phyloP scores from a whole-genome alignment of 2,113 vertebrate genomes.

The Rhegmatorhina hoffmannsi region DNA sequence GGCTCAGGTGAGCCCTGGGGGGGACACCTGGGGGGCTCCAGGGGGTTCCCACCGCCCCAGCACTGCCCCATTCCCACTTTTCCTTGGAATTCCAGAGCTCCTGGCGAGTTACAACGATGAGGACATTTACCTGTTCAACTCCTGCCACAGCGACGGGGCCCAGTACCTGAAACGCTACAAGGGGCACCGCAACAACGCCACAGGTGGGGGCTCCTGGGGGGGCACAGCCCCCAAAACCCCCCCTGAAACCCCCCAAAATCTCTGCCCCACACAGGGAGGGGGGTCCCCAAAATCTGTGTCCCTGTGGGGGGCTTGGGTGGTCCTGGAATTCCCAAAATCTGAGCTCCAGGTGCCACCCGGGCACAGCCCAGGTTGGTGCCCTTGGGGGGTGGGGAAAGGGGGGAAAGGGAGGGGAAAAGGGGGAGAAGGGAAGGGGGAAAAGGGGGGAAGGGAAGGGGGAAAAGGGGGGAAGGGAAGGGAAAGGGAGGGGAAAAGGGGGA shows the following conservation, averaged over 20 bases:
- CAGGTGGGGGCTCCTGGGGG: too few species aligned
- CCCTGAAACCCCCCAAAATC: too few species aligned
- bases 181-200: constrained; percentile 94
- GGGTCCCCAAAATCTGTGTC: not conserved
- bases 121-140: constrained; percentile 95
- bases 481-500: too few species aligned
- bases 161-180: constrained; percentile 91
- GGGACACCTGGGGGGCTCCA: not conserved
- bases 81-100: constrained; percentile 78
- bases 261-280: too few species aligned
- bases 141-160: constrained; percentile 91
- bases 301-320: too few species aligned
- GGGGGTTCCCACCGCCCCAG: not conserved
- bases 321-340: not conserved
- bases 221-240: too few species aligned
- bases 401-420: too few species aligned
- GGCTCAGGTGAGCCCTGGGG: constrained; percentile 82
- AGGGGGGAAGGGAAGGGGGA: too few species aligned
- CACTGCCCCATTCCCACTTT: not conserved
- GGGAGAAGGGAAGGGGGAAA: too few species aligned
- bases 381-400: too few species aligned
- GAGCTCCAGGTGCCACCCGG: not conserved
- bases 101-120: constrained; percentile 95
- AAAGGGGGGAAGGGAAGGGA: too few species aligned
- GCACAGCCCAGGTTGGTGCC: too few species aligned